Evolutionary conservation across 2,888 invertebrate genomes (phyloP).

Genomic region (Dorcus hopei): DNA sequence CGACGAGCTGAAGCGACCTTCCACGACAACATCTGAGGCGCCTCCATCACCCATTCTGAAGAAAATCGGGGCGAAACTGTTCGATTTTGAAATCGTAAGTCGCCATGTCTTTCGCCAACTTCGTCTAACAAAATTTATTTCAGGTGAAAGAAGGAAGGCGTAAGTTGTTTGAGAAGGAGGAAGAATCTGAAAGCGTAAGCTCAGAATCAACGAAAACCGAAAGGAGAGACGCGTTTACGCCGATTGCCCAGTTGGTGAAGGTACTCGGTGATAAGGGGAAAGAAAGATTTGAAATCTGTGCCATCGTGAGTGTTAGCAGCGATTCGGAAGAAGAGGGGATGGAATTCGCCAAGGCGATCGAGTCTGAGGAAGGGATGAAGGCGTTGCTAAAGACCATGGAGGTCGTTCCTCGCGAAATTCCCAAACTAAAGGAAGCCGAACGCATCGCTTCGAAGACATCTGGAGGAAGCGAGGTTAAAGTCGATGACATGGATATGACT

Average conservation of each 20-base stretch:
- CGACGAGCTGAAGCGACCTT: neutral
- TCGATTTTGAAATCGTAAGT: neutral
- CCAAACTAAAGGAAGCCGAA: neutral
- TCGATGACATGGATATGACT: neutral
- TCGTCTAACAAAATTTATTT: neutral
- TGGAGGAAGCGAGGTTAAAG: neutral
- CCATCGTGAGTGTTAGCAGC: too few relatives aligned
- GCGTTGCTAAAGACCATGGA: neutral
- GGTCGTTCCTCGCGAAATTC: neutral
- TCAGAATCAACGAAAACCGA: too few relatives aligned
- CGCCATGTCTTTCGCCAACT: neutral
- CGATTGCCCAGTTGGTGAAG: too few relatives aligned
- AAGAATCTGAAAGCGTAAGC: neutral
- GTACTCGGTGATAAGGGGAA: neutral
- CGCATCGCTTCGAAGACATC: neutral
- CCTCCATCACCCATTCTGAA: conserved; percentile 3
- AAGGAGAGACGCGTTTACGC: too few relatives aligned
- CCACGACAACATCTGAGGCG: neutral
- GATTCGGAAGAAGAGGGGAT: too few relatives aligned
- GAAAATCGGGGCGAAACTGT: neutral
- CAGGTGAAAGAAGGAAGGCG: too few relatives aligned
- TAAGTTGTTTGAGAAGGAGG: neutral
- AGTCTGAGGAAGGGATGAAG: neutral
- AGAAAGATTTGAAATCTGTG: neutral
- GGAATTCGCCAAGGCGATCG: neutral